Conservation (phyloP, 2,797 vertebrate species). For the Micropoecilia bifurca region DNA sequence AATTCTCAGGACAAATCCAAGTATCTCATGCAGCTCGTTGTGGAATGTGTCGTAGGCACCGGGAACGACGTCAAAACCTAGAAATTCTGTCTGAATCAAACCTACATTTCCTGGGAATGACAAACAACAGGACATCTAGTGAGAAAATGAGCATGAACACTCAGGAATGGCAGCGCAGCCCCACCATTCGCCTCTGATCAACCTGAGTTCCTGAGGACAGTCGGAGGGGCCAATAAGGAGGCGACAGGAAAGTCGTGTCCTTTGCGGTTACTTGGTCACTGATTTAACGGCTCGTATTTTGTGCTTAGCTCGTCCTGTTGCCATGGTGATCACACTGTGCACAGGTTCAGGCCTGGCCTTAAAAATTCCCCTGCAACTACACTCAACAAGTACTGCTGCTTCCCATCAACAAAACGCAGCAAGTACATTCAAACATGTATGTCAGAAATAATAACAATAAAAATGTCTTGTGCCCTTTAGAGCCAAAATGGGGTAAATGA, state of each 20-base stretch:
- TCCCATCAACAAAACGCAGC: slow-evolving; percentile 37
- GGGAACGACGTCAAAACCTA: slow-evolving; percentile 42
- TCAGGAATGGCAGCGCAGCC: slow-evolving; percentile 88
- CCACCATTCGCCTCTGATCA: slow-evolving; percentile 88
- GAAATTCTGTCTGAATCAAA: slow-evolving; percentile 54
- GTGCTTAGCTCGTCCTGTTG: slow-evolving; percentile 66
- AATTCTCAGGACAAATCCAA: neutral
- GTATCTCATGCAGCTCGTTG: slow-evolving; percentile 47
- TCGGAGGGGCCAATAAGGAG: slow-evolving; percentile 77
- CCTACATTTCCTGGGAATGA: slow-evolving; percentile 69
- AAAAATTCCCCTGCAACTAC: neutral
- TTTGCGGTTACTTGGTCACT: slow-evolving; percentile 76
- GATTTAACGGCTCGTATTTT: slow-evolving; percentile 56
- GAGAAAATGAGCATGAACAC: slow-evolving; percentile 78
- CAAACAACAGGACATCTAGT: slow-evolving; percentile 74
- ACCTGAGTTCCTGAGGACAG: slow-evolving; percentile 91
- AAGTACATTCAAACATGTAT: slow-evolving; percentile 42
- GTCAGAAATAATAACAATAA: slow-evolving; percentile 6
- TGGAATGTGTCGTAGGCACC: slow-evolving; percentile 72
- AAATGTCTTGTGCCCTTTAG: slow-evolving; percentile 18
- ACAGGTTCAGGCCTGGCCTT: slow-evolving; percentile 20
- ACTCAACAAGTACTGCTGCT: slow-evolving; percentile 33
- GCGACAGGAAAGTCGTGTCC: slow-evolving; percentile 83
- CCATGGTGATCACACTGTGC: slow-evolving; percentile 75
- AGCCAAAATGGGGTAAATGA: slow-evolving; percentile 32